A percentile compares a stretch with the other conserved stretches of the same genome.
These are phyloP conservation scores for Cebus imitator DNA, from an alignment of 2,113 vertebrate species.

Conservation along the genomic window DNA sequence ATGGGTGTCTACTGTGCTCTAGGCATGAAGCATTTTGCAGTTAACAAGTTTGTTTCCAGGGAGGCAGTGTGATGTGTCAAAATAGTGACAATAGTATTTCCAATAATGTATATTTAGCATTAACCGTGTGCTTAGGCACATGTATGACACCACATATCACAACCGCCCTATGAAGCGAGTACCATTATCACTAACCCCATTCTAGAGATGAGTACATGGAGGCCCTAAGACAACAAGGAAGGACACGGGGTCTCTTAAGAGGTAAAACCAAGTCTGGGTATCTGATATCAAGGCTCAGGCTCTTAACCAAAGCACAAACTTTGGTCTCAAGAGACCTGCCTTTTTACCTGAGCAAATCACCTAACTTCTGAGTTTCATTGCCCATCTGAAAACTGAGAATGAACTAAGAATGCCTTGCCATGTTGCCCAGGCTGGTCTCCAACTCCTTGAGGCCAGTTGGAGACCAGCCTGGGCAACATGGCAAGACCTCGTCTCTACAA, in stretches of 20 bases:
- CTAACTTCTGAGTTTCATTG: neutral
- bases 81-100: neutral
- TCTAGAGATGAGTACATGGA: neutral
- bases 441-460: no score
- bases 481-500: no score
- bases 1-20: neutral
- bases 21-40: neutral
- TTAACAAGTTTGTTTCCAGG: neutral
- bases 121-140: neutral
- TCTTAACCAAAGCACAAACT: neutral
- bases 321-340: neutral
- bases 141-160: neutral
- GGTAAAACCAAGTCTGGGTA: neutral
- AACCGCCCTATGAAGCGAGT: neutral
- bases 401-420: neutral
- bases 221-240: neutral
- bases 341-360: neutral
- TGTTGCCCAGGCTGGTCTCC: no score
- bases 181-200: neutral
- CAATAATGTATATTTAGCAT: neutral
- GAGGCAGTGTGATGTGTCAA: neutral
- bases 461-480: no score
- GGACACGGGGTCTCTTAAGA: neutral
- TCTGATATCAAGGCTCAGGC: neutral
- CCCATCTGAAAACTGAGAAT: neutral